Base-by-base conservation (phyloP, 2,888 invertebrate species). In the Spodoptera picta region DNA sequence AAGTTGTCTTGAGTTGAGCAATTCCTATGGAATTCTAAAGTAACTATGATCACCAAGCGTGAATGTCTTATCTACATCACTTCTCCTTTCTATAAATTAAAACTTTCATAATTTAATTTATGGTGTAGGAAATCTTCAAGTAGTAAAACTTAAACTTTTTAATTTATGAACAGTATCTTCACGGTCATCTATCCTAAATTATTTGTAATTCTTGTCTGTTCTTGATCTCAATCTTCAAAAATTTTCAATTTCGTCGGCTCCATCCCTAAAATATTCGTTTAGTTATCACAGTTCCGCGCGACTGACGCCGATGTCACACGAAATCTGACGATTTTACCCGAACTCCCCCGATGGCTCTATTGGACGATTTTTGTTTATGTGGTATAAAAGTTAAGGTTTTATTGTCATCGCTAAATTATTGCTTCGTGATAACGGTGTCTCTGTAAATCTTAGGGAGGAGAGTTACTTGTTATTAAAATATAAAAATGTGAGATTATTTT, bases 201-300 rank as follows among this genome's bases (percentile, higher is more conserved):
- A 2, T 36, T 36, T 36, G 0, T 4, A 2, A 27, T 5, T 36
- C 36, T 9, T 7, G 6, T 2, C 36, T 27, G 5, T 36, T 9
- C 36, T 36, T 36, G 2, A 36, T 36, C 36, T 36, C 36, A 36
- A 36, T 0, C 4, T 9, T 36, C 6, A 36, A 36, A 36, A 36
- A 36, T 9, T 14, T 61, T 44, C n/a, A 54, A 50, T 31, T 11
- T 24, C 14, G 42, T 12, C 9, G 9, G 11, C 9, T 11, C 3
- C 83, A 81, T 55, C 81, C 79, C 83, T 83, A 72, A 50, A 54
- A 60, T 63, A 77, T 78, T 36, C 70, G 69, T 79, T 77, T 60
- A 46, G 83, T 81, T 87, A 87, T 87, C 89, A 79, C 69, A 68
- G 73, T 88, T 90, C 87, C 89, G 81, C 86, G 83, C 78, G 84